Evolutionary conservation across 2,113 vertebrate species (phyloP).

Genomic region (Rhegmatorhina hoffmannsi): DNA sequence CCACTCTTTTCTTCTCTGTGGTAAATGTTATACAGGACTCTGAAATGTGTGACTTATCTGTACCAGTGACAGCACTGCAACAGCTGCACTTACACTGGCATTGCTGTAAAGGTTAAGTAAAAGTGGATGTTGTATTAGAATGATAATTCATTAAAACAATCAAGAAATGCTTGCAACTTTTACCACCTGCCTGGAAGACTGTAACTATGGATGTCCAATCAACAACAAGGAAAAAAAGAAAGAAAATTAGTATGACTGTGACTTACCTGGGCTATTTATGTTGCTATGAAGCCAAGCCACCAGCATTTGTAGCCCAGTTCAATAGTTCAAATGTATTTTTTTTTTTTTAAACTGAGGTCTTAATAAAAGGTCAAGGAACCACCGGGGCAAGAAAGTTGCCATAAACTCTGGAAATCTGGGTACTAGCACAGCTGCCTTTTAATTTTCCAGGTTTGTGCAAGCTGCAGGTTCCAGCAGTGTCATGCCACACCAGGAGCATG

Average conservation of each 20-base stretch:
- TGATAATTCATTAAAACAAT: not conserved
- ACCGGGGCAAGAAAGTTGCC: not conserved
- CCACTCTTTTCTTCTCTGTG: not conserved
- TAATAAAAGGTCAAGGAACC: constrained; percentile 5
- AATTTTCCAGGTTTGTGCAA: not conserved
- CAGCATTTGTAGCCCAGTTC: not conserved
- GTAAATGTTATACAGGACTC: not conserved
- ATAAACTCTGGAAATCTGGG: not conserved
- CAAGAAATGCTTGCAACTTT: constrained; percentile 3
- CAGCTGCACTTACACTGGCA: not conserved
- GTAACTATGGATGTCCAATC: constrained; percentile 64
- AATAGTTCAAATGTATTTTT: not conserved
- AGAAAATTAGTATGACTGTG: not conserved
- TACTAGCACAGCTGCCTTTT: not conserved
- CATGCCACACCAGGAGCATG: accelerated
- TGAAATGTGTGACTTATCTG: not conserved
- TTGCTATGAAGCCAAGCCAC: not conserved
- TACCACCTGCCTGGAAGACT: constrained; percentile 42
- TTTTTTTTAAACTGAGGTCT: not conserved
- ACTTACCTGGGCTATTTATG: not conserved
- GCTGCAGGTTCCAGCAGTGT: accelerated
- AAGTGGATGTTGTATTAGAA: not conserved
- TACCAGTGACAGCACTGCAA: not conserved
- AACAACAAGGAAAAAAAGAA: not conserved
- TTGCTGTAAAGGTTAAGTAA: not conserved